These are phyloP conservation scores for Zapornia atra DNA, from an alignment of 2,113 vertebrate genomes.

Conservation along the genomic window DNA sequence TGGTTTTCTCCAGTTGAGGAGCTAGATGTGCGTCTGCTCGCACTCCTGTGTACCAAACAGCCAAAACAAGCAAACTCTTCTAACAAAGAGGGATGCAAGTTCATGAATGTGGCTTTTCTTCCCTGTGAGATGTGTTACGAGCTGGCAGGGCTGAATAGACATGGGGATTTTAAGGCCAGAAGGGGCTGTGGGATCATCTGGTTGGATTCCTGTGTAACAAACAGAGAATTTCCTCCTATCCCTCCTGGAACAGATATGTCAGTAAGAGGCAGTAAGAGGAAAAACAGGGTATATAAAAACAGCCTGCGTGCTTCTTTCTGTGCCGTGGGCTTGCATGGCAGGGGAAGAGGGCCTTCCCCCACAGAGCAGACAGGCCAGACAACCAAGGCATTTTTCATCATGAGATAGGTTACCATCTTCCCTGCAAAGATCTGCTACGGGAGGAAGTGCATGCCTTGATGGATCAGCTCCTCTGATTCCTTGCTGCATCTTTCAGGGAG, in stretches of 20 bases:
- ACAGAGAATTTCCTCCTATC: not conserved
- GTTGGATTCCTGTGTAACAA: not conserved
- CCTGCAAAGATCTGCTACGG: not conserved
- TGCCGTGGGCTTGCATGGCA: accelerated
- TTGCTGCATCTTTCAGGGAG: not conserved
- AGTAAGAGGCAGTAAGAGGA: not conserved
- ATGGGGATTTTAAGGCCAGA: not conserved
- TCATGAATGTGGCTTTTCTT: conserved; percentile 16
- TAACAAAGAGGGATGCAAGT: not conserved
- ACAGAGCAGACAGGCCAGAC: not conserved
- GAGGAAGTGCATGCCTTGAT: not conserved
- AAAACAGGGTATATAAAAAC: not conserved
- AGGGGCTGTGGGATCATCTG: conserved; percentile 37
- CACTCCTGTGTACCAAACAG: accelerated
- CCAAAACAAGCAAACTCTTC: not conserved
- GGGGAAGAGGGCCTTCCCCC: not conserved
- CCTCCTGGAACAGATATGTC: accelerated
- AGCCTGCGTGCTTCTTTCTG: not conserved
- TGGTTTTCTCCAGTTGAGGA: not conserved
- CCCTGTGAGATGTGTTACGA: not conserved
- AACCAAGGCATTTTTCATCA: not conserved
- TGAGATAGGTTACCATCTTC: not conserved
- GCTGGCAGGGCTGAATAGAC: conserved; percentile 17
- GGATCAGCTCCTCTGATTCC: not conserved
- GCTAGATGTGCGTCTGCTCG: accelerated